Base-by-base conservation (phyloP, 2,113 vertebrate species). In the Psittacus erithacus region DNA sequence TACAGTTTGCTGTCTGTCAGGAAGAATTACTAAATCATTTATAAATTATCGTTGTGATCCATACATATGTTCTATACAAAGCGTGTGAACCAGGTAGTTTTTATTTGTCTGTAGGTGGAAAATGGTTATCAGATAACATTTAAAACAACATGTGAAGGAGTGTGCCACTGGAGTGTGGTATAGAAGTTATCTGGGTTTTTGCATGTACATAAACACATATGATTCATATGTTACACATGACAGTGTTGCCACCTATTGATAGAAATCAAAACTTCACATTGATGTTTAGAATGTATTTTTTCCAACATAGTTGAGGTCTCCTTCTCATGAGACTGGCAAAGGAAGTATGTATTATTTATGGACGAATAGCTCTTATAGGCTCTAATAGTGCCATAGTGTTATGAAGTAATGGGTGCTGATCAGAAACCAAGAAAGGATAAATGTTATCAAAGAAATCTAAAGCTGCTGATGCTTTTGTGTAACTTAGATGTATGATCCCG, bases 181-280 rank as follows among this genome's bases (percentile, higher is more conserved):
- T 15, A 50, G 49, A 29, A 55, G 31, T 38, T 43, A 23, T 46
- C 27, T 57, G 83, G 33, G 29, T 23, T 6, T 15, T 8, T 46
- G 47, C 14, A 19, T 3, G 2, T 35, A 41, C 7, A 5, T 35
- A 23, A 62, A 62, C 49, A 33, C 2, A 3, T 15, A 27, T 53
- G 38, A 41, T 64, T 78, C 0, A 0, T 76, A 28, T 79, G 81
- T 89, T 96, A 27, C 31, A 59, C 81, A 64, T 90, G 41, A 46
- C 93, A 65, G 88, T 76, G 81, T 96, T 94, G 96, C 92, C 95
- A 94, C 90, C 96, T 97, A 88, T 96, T 94, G 91, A 92, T 85
- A 81, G 88, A 87, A 95, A 69, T 77, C 28, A 64, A 87, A 90
- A 96, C 63, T 96, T 90, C 93, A 82, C 20, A 7, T 41, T 29